Base-by-base conservation (phyloP, 2,797 vertebrate genomes). In the Emys orbicularis region DNA sequence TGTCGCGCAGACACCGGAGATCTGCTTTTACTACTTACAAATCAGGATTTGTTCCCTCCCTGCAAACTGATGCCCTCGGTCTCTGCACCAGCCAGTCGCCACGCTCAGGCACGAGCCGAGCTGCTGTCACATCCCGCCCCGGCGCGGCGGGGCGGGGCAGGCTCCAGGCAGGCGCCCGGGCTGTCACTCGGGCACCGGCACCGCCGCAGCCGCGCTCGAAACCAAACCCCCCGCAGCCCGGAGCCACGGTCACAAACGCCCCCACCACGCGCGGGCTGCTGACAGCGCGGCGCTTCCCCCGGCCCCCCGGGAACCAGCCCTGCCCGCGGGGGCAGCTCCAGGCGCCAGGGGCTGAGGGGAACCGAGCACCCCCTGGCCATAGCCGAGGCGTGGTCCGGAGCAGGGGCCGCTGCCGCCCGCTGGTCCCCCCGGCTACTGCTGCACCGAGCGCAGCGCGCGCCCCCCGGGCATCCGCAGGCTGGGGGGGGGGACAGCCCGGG, bases 191-290 rank as follows among this genome's bases (percentile, higher is more conserved):
- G n/a, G 34, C 61, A 68, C 1, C 13, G 31, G 31, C 6, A 31
- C 5, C 56, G 57, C 57, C 27, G 57, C 27, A 5, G 27, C 25
- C 57, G 11, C 27, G 56, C 56, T 57, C 11, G 27, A 12, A 29
- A 12, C 27, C 56, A 10, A 27, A 12, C 23, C 56, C 2, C 57
- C 11, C 29, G 29, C 27, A 29, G 6, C 37, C 61, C 74, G 0
- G 0, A 1, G 8, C 31, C 76, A 25, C 76, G 54, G 76, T 31
- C 49, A 0, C 53, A 2, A 18, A n/a, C 79, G 0, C 82, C 31
- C 65, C 89, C 49, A 49, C 6, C 25, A 4, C 19, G 53, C 53
- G 31, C 80, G 59, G 80, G 44, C 65, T 1, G 84, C 84, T 44
- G 52, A 79, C 29, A 57, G 9, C 6, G n/a, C 76, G n/a, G 2